Percentiles rank a stretch among this genome's conserved stretches.
Conservation (phyloP, 1,140 invertebrate genomes). For the Ganaspis sp. region DNA sequence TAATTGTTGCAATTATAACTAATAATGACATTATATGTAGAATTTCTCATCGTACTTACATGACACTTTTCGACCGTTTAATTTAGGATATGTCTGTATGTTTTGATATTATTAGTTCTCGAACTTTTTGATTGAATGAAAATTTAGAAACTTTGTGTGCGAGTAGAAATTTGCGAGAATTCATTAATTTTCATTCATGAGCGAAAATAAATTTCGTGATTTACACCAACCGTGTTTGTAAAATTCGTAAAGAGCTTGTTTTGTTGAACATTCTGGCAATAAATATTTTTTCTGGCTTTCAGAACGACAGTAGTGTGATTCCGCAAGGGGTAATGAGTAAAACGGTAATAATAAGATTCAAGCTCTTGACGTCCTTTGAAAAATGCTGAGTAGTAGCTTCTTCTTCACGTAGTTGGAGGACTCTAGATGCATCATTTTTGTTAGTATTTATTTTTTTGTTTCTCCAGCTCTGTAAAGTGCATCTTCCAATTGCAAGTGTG, state of each 20-base stretch:
- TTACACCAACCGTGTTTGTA: neutral
- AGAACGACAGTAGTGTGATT: neutral
- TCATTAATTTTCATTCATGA: no score
- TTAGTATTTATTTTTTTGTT: neutral
- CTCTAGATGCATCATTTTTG: neutral
- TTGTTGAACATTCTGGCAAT: neutral
- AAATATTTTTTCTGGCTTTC: neutral
- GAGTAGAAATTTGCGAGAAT: no score
- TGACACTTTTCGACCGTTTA: neutral
- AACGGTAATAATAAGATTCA: no score
- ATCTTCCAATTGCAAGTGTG: neutral
- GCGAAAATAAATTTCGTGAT: no score
- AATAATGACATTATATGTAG: no score
- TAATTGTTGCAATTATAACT: no score
- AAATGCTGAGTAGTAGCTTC: neutral
- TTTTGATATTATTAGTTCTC: no score
- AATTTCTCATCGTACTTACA: neutral
- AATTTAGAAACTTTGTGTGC: no score
- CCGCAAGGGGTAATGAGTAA: neutral
- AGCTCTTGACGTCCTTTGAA: neutral
- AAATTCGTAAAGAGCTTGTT: slow-evolving; percentile 1
- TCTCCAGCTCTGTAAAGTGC: neutral
- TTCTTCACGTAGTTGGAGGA: no score
- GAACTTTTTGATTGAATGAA: no score
- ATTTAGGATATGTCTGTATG: neutral